Conservation (phyloP, 2,113 vertebrate species). For the mouse (Mus musculus) region GRCm39 chr2:78097001-78097500, state of each 20-base stretch:
- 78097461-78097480: neutral
- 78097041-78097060: neutral
- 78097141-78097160: neutral
- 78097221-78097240: neutral
- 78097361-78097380: neutral
- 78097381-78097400: neutral
- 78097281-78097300: neutral
- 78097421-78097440: neutral
- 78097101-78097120: neutral
- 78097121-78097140: neutral
- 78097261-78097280: constrained; percentile 15
- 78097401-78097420: neutral
- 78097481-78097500: neutral
- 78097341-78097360: neutral
- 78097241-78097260: constrained; percentile 15
- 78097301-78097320: neutral
- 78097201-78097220: neutral
- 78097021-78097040: neutral
- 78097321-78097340: neutral
- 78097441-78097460: neutral
- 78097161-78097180: neutral
- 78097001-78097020: neutral
- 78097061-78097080: neutral
- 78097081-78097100: neutral
- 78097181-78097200: neutral